Base-by-base conservation (phyloP, 1,140 invertebrate species). In the Globodera rostochiensis region DNA sequence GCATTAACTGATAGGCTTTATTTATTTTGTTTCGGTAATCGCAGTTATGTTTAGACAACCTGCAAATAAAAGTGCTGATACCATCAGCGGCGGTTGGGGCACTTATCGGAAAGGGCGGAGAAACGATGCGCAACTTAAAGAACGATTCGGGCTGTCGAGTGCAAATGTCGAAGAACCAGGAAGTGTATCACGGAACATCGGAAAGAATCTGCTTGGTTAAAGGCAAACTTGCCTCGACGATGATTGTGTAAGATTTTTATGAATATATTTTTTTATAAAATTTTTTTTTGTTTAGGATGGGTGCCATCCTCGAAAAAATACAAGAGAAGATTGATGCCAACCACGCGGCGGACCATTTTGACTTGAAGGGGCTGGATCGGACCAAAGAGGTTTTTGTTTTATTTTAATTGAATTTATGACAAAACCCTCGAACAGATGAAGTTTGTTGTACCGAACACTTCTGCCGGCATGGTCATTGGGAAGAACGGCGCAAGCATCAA, bases 391-490 rank as follows among this genome's bases (percentile, higher is more conserved):
- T 83, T 74, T 36, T 36, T 36, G 1, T 36, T 2, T 36, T 36
- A 36, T 36, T 36, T 50, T n/a, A 6, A 13, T 79, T 46, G 4
- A 25, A 45, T n/a, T 79, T 13, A 69, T 47, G 15, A 46, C 46
- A 90, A 91, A 86, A 87, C 74, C 88, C 94, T 9, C 36, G 25
- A 77, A 19, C n/a, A 83, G 94, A 95, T 98, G 78, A 98, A 98
- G 92, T 96, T 98, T 88, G 91, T 99, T 86, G 96, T 99, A 88
- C 97, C 97, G 82, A 99, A 98, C 91, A 97, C 95, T 80, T 98
- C 96, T 19, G 97, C 96, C 83, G 97, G 97, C 84, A 98, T 98
- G 96, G 97, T 98, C 84, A 98, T 98, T 90, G 97, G 97, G 84
- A 98, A 98, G 91, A 95, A 94, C 80, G 97, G 97, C 76, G 95